These are phyloP conservation scores for Leucophenga maculata DNA, from an alignment of 2,888 invertebrate genomes.

Conservation along the genomic window DNA sequence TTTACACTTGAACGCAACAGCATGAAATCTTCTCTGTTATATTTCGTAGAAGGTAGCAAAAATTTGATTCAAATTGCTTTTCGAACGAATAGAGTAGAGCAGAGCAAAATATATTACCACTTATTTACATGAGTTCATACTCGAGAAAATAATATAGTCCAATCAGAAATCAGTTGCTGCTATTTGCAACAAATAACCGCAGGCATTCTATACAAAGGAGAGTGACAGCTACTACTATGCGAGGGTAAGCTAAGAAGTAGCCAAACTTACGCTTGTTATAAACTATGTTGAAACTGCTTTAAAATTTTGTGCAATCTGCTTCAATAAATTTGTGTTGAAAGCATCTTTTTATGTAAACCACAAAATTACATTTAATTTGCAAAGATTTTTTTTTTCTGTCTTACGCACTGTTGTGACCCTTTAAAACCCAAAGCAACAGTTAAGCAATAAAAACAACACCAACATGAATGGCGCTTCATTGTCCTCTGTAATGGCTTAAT, in stretches of 20 bases:
- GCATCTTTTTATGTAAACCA: constrained; percentile 5
- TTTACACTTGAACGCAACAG: constrained; percentile 54
- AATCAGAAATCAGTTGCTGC: constrained; percentile 6
- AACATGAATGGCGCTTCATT: constrained; percentile 42
- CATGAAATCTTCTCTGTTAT: not conserved
- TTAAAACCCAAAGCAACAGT: constrained; percentile 27
- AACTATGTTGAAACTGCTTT: no score
- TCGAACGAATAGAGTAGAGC: constrained; percentile 7
- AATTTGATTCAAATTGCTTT: constrained; percentile 64
- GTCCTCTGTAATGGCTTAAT: constrained; percentile 45
- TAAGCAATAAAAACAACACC: constrained; percentile 43
- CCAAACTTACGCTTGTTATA: no score
- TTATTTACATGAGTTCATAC: no score
- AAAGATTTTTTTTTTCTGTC: not conserved
- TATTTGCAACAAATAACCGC: constrained; percentile 53
- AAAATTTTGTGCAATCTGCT: no score
- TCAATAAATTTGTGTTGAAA: no score
- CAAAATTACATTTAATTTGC: constrained; percentile 30
- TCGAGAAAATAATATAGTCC: not conserved
- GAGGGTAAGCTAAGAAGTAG: no score
- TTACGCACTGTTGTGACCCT: no score
- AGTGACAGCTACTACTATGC: constrained; percentile 22
- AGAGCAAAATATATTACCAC: not conserved
- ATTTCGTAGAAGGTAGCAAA: constrained; percentile 33
- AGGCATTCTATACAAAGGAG: constrained; percentile 41